Conservation (phyloP, 2,113 vertebrate species). For the Ceyx melanurus region DNA sequence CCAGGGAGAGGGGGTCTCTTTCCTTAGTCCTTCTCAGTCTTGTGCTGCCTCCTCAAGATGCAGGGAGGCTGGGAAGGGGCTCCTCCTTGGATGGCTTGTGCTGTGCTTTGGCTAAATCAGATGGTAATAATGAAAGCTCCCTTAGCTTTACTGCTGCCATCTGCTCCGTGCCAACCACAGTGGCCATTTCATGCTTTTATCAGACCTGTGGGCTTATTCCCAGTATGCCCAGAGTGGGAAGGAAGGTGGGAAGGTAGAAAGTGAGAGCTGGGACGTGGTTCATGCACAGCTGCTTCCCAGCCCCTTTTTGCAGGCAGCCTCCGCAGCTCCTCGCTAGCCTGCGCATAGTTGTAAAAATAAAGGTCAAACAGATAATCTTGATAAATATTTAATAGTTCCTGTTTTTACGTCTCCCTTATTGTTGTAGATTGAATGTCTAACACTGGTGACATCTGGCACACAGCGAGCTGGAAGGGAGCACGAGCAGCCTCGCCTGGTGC, state of each 20-base stretch:
- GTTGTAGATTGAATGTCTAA: conserved; percentile 16
- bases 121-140: not conserved
- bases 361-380: conserved; percentile 42
- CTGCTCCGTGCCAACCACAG: not conserved
- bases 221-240: not conserved
- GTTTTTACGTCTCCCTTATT: conserved; percentile 16
- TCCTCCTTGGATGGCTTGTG: not conserved
- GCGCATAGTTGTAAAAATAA: conserved; percentile 47
- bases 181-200: not conserved
- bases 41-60: not conserved
- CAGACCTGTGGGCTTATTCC: not conserved
- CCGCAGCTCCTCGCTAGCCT: not conserved
- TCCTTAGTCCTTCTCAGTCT: not conserved
- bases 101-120: not conserved
- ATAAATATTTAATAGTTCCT: conserved; percentile 68
- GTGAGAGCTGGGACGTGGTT: not conserved
- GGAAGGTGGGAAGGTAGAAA: not conserved
- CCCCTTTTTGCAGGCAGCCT: not conserved
- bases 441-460: not conserved
- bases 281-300: not conserved
- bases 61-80: not conserved
- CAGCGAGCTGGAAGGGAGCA: not conserved
- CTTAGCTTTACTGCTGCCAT: not conserved
- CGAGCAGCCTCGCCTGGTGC: not conserved
- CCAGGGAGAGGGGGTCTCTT: not conserved